Percentiles rank a stretch among this genome's conserved stretches.
phyloP scores from a whole-genome alignment of 2,113 vertebrate species.

The Garra rufa region DNA sequence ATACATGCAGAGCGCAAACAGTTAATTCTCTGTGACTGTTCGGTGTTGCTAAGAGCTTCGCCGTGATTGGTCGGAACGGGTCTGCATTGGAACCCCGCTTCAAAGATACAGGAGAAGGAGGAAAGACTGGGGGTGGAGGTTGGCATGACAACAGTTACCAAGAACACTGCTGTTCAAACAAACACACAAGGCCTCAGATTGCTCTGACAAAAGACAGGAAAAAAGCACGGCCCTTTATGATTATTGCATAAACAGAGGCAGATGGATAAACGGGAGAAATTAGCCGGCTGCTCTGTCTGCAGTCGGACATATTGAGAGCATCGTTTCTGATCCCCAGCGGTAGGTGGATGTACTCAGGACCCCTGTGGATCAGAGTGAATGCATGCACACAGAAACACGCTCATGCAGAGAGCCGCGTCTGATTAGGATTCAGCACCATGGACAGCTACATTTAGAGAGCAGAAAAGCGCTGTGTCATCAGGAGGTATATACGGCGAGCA shows the following conservation, averaged over 20 bases:
- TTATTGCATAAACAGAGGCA: slow-evolving; percentile 51
- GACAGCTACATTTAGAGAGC: slow-evolving; percentile 35
- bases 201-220: slow-evolving; percentile 50
- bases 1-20: slow-evolving; percentile 48
- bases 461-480: slow-evolving; percentile 49
- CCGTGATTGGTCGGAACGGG: slow-evolving; percentile 60
- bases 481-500: slow-evolving; percentile 22
- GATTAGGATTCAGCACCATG: slow-evolving; percentile 56
- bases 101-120: slow-evolving; percentile 60
- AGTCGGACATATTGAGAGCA: slow-evolving; percentile 10
- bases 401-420: slow-evolving; percentile 48
- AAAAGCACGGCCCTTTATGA: slow-evolving; percentile 50
- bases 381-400: slow-evolving; percentile 13
- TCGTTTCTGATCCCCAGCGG: background rate
- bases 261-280: slow-evolving; percentile 49
- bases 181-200: slow-evolving; percentile 65
- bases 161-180: slow-evolving; percentile 74
- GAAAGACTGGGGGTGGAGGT: slow-evolving; percentile 58
- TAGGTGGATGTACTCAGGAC: background rate
- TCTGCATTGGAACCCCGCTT: slow-evolving; percentile 70
- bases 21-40: slow-evolving; percentile 63
- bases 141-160: slow-evolving; percentile 76
- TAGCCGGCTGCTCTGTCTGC: slow-evolving; percentile 17
- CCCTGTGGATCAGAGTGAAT: slow-evolving; percentile 1
- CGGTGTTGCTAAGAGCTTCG: slow-evolving; percentile 59